These are phyloP conservation scores for Oegoconia quadripuncta DNA, from an alignment of 2,888 invertebrate species.

Conservation along the genomic window DNA sequence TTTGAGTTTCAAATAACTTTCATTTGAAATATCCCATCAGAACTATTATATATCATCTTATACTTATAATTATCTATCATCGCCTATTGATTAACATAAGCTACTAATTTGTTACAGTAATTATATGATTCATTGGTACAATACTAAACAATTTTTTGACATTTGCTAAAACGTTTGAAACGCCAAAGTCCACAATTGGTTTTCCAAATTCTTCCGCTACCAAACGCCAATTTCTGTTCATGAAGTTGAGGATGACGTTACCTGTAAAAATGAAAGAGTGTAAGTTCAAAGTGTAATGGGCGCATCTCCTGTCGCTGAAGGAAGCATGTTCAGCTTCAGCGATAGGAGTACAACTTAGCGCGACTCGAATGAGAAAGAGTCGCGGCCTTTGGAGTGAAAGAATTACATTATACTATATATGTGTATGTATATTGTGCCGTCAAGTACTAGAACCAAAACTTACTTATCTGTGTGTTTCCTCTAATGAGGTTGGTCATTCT, in stretches of 20 bases:
- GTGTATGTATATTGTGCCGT: too few species aligned
- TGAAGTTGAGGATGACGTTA: constrained; percentile 43
- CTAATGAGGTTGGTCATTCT: constrained; percentile 49
- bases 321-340: not conserved
- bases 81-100: too few species aligned
- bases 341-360: not conserved
- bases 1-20: too few species aligned
- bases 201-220: constrained; percentile 55
- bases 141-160: constrained; percentile 36
- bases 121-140: constrained; percentile 35
- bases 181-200: constrained; percentile 48
- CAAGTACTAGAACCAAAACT: constrained; percentile 24
- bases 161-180: constrained; percentile 35
- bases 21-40: too few species aligned
- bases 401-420: too few species aligned
- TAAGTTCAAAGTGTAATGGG: not conserved
- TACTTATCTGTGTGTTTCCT: constrained; percentile 49
- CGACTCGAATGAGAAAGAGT: too few species aligned
- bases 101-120: too few species aligned
- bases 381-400: not conserved
- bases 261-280: constrained; percentile 39
- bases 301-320: not conserved
- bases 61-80: too few species aligned
- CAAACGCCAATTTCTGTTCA: constrained; percentile 53
- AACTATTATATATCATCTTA: too few species aligned